Evolutionary conservation across 2,888 invertebrate genomes (phyloP).

Genomic region (Caenorhabditis becei): DNA sequence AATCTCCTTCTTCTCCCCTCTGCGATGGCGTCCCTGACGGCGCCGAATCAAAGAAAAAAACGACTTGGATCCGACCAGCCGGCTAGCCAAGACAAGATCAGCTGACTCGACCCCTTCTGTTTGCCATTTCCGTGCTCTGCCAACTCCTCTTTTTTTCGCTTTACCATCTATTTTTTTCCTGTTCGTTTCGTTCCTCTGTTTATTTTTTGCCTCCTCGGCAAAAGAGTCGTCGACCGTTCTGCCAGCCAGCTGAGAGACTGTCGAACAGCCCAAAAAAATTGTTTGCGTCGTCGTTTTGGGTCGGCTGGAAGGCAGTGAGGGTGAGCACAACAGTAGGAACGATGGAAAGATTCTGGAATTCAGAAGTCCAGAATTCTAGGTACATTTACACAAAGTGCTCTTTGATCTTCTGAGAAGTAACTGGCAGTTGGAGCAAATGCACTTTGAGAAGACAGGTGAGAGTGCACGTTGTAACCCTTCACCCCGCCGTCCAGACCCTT

Average conservation of each 20-base stretch:
- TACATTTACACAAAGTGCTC: slow-evolving; percentile 35
- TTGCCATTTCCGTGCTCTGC: slow-evolving; percentile 19
- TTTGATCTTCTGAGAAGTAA: slow-evolving; percentile 13
- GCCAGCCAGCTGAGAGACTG: slow-evolving; percentile 18
- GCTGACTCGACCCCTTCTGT: not conserved
- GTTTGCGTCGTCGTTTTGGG: slow-evolving; percentile 31
- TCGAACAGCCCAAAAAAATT: slow-evolving; percentile 18
- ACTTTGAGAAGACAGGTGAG: slow-evolving; percentile 25
- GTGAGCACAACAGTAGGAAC: no score
- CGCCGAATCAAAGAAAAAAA: no score
- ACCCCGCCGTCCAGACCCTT: not conserved
- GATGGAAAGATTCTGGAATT: no score
- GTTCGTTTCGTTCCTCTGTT: slow-evolving; percentile 24
- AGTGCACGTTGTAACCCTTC: slow-evolving; percentile 42
- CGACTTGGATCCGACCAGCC: not conserved
- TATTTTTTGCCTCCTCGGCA: slow-evolving; percentile 1
- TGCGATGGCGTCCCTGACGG: not conserved
- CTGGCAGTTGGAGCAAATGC: not conserved
- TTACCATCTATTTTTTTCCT: slow-evolving; percentile 30
- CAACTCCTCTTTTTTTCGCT: no score
- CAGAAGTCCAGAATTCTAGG: no score
- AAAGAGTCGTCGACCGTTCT: slow-evolving; percentile 6
- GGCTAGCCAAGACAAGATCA: not conserved
- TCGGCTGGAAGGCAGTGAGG: no score
- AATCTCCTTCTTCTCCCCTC: slow-evolving; percentile 16